A percentile compares a stretch with the other conserved stretches of the same genome.
phyloP scores from a whole-genome alignment of 2,888 invertebrate genomes.

The Zele albiditarsus region DNA sequence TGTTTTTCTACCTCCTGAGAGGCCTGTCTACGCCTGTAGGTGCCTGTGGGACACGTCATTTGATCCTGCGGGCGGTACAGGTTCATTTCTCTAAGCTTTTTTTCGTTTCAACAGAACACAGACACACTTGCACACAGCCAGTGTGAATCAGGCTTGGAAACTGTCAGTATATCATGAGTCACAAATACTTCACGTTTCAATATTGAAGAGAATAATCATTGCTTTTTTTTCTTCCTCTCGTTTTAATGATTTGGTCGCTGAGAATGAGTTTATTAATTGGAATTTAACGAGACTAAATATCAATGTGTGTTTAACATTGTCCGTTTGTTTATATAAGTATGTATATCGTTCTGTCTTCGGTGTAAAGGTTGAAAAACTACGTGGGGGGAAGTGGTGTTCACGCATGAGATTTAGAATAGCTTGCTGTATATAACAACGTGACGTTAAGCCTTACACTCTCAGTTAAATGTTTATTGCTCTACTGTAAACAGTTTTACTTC shows the following conservation, averaged over 20 bases:
- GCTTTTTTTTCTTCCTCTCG: neutral
- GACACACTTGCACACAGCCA: neutral
- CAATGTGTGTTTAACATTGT: neutral
- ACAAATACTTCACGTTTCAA: neutral
- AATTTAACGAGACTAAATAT: neutral
- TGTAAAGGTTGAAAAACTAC: neutral
- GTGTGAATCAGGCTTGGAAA: neutral
- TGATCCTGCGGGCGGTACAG: constrained; percentile 31
- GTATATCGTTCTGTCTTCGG: no score
- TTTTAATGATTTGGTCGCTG: neutral
- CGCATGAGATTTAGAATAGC: neutral
- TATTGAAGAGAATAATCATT: neutral
- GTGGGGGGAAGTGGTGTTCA: neutral
- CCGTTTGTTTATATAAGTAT: no score
- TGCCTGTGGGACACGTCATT: constrained; percentile 29
- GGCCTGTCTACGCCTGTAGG: constrained; percentile 10
- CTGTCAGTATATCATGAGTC: neutral
- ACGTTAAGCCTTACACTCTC: neutral
- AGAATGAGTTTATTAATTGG: neutral
- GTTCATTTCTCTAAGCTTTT: constrained; percentile 35
- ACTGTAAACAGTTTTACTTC: neutral
- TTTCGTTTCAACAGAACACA: neutral
- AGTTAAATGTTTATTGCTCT: neutral
- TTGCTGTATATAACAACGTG: neutral
- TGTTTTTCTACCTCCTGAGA: constrained; percentile 18